phyloP scores from a whole-genome alignment of 2,797 vertebrate species.

The Phoebastria nigripes region DNA sequence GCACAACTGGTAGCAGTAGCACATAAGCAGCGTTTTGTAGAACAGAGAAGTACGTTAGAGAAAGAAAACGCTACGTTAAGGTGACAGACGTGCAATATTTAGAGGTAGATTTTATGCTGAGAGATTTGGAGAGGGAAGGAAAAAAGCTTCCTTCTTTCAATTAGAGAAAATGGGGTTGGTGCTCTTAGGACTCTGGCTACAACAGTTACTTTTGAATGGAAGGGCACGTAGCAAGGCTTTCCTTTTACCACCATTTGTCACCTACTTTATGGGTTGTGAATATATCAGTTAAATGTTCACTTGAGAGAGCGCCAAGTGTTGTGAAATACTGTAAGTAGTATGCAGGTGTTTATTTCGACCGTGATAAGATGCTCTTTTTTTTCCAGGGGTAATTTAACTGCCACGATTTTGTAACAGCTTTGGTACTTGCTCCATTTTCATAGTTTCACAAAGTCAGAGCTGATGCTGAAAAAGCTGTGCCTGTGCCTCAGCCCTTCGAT shows the following conservation, averaged over 20 bases:
- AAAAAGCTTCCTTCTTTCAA: not conserved
- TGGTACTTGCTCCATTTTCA: accelerated
- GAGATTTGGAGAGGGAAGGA: too few species aligned
- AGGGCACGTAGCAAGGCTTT: not conserved
- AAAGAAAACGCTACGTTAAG: accelerated
- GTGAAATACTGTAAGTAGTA: accelerated
- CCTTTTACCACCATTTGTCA: not conserved
- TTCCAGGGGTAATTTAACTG: not conserved
- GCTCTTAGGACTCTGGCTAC: not conserved
- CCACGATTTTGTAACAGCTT: not conserved
- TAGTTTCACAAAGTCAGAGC: not conserved
- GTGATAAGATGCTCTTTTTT: not conserved
- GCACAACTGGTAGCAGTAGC: not conserved
- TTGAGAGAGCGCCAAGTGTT: not conserved
- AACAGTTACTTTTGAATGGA: accelerated
- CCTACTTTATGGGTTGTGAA: not conserved
- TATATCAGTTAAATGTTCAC: not conserved
- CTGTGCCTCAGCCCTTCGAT: not conserved
- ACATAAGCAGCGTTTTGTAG: not conserved
- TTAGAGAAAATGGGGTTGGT: not conserved
- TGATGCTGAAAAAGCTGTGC: not conserved
- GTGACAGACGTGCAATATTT: accelerated
- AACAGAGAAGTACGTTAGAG: not conserved
- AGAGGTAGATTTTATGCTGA: not conserved
- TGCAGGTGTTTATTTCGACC: not conserved